Base-by-base conservation (phyloP, 2,797 vertebrate genomes). In the Sorex maritimensis region DNA sequence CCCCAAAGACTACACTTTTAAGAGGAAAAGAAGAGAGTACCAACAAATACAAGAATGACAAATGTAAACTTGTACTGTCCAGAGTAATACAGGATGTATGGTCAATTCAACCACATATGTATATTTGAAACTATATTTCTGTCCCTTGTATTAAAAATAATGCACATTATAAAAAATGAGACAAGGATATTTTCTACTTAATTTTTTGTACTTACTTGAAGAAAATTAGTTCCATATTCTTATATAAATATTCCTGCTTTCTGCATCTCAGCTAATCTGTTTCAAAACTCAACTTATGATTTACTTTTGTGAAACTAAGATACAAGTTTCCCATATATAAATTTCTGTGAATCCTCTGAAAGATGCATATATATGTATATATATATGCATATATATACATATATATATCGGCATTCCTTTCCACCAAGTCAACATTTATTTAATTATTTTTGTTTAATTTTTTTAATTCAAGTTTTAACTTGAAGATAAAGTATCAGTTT, bases 381-480 rank as follows among this genome's bases (percentile, higher is more conserved):
- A 34, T 34, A 34, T 34, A 34, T 34, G 34, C 34, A 34, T 34
- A 34, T 34, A 34, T 34, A 34, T 34, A 34, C 34, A 34, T 34
- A 34, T 34, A 34, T 90, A 69, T 90, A 65, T 10, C 38, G 55
- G 6, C 41, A 84, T 46, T 63, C 55, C 21, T 91, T 86, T 49
- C 21, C 44, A 55, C 15, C 58, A 63, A 87, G 82, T 89, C 68
- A 86, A 24, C 44, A 58, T 72, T 75, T 89, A 86, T 71, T 86
- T 74, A 84, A 81, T 86, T 44, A 73, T 13, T 63, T 80, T 89
- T 72, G 17, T 91, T 94, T 93, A 80, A 84, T 87, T 77, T 87
- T 87, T 55, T 83, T 90, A 7, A 81, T 61, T 77, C 17, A 79
- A 77, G 87, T 38, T 75, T 86, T 77, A 82, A 87, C 89, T 89